Base-by-base conservation (phyloP, 1,140 invertebrate genomes). In the Diachasmimorpha longicaudata region DNA sequence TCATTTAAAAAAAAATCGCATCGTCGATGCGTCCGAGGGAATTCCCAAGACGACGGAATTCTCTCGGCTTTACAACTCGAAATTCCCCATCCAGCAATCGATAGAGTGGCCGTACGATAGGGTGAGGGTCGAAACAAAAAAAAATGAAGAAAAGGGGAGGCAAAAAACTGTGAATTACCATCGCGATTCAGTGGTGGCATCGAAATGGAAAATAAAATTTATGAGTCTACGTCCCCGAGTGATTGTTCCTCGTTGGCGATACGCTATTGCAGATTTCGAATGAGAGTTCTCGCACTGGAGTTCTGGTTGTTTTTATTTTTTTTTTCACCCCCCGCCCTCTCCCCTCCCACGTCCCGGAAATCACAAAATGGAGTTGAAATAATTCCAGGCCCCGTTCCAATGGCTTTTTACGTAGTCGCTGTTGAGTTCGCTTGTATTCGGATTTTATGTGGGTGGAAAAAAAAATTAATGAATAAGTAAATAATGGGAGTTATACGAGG, bases 151-250 rank as follows among this genome's bases (percentile, higher is more conserved):
- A 37, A 31, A 68, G 14, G 13, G n/a, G 31, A 0, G 14, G 36
- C 4, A 68, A 68, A 68, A 68, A 39, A 66, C 0, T 36, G 31
- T 68, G 66, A 68, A 68, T 68, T 68, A 68, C 66, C 66, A 68
- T 68, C 39, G 66, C 58, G 66, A 68, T 68, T 8, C 36, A 68
- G 25, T 39, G 13, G 36, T 68, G 66, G 66, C 66, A 68, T 68
- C n/a, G 66, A 68, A 68, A 68, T 68, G 66, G 66, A 68, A 68
- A 68, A 68, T 68, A 68, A 68, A 68, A 68, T 68, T 68, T 68
- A 68, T 36, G 66, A 68, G 25, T 68, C 58, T 63, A 25, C 58
- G 58, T 63, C 58, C 48, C 36, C 66, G 36, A 37, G 66, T 68
- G 66, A 68, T 68, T 68, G 66, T 68, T 68, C 25, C 66, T 37